Conservation (phyloP, 2,797 vertebrate genomes). For the Adelosebastes latens region DNA sequence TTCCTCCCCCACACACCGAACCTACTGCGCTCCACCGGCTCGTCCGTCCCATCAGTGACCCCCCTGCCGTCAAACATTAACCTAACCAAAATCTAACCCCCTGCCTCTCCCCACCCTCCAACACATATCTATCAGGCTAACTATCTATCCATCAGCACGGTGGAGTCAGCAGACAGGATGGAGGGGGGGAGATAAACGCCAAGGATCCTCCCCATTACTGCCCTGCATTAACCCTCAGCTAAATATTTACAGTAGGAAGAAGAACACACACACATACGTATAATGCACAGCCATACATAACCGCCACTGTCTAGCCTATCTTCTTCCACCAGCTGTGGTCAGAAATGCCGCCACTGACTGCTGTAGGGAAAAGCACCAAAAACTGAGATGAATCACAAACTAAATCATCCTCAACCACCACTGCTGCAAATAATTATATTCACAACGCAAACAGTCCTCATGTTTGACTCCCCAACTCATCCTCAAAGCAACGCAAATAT, state of each 20-base stretch:
- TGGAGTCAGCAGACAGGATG: conserved; percentile 58
- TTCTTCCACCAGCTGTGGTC: conserved; percentile 40
- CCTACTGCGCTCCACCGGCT: conserved; percentile 19
- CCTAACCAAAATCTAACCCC: conserved; percentile 76
- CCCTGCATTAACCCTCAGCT: conserved; percentile 82
- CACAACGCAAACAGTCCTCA: not conserved
- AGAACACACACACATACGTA: conserved; percentile 22
- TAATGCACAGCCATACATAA: conserved; percentile 19
- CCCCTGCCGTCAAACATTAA: conserved; percentile 79
- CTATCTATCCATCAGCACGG: conserved; percentile 74
- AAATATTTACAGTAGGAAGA: conserved; percentile 85
- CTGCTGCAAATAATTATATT: conserved; percentile 10
- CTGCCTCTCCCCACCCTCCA: conserved; percentile 53
- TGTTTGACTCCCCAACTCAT: not conserved
- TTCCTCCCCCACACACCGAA: conserved; percentile 45
- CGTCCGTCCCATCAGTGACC: conserved; percentile 66
- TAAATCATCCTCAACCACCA: conserved; percentile 9
- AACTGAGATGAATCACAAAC: conserved; percentile 21
- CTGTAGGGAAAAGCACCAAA: conserved; percentile 30
- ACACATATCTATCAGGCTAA: conserved; percentile 75
- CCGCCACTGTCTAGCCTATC: conserved; percentile 16
- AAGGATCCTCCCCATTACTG: conserved; percentile 76
- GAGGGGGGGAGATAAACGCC: conserved; percentile 54
- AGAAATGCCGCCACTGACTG: conserved; percentile 14
- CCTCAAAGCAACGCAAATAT: not conserved